Percentiles rank a stretch among this genome's conserved stretches.
These are phyloP conservation scores for Serripes groenlandicus DNA, from an alignment of 2,888 invertebrate species.

Conservation along the genomic window DNA sequence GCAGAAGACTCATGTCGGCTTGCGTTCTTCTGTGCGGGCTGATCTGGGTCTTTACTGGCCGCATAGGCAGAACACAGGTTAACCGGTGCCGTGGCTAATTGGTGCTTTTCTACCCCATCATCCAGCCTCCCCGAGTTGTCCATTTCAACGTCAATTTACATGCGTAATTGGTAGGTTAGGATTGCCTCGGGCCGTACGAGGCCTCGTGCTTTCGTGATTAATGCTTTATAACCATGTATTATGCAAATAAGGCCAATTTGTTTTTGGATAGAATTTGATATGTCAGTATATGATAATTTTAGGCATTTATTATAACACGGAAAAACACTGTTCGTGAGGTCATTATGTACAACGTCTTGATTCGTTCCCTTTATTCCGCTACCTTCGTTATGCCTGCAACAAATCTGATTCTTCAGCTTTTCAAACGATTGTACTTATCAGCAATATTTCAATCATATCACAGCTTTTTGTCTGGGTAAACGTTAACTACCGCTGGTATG, in stretches of 20 bases:
- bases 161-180: slow-evolving; percentile 62
- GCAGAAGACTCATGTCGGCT: too few species aligned
- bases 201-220: slow-evolving; percentile 44
- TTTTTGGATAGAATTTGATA: slow-evolving; percentile 52
- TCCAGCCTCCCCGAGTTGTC: slow-evolving; percentile 23
- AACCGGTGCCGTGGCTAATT: too few species aligned
- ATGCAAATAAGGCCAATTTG: slow-evolving; percentile 67
- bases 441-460: too few species aligned
- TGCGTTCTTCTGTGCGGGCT: too few species aligned
- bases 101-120: neutral
- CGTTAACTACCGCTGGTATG: too few species aligned
- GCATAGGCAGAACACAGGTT: too few species aligned
- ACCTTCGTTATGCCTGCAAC: too few species aligned
- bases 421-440: too few species aligned
- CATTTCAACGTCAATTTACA: slow-evolving; percentile 63
- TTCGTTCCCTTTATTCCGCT: neutral
- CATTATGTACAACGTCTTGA: neutral
- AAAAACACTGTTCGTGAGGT: neutral
- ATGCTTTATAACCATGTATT: slow-evolving; percentile 64
- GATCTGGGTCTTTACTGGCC: too few species aligned
- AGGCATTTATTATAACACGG: slow-evolving; percentile 7
- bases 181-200: slow-evolving; percentile 45
- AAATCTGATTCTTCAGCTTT: too few species aligned
- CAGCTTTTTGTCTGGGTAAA: too few species aligned
- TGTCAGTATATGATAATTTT: slow-evolving; percentile 44